Percentiles rank a stretch among this genome's conserved stretches.
These are phyloP conservation scores for Poeciliopsis turneri DNA, from an alignment of 2,797 vertebrate species.

Conservation along the genomic window DNA sequence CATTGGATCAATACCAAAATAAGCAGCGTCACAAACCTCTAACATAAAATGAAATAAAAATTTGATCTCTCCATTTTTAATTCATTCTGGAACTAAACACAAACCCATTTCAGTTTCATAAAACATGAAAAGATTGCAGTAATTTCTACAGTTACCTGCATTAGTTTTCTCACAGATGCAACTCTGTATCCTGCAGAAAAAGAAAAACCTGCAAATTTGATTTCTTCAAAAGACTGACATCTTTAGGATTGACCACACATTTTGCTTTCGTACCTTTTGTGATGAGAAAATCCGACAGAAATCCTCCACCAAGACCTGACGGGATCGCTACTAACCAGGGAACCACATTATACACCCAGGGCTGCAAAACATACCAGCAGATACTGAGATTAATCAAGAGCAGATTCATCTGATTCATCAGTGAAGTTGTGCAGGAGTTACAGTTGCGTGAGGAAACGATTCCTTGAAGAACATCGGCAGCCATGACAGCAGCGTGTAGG, in stretches of 20 bases:
- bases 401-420: not conserved
- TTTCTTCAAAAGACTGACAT: not conserved
- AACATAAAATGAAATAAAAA: not conserved
- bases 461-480: slow-evolving; percentile 93
- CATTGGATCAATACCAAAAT: too few species aligned
- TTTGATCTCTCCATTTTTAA: not conserved
- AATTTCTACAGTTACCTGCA: slow-evolving; percentile 84
- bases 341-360: slow-evolving; percentile 89
- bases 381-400: not conserved
- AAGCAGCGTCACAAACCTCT: too few species aligned
- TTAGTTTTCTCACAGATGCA: slow-evolving; percentile 85
- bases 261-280: slow-evolving; percentile 77
- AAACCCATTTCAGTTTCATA: not conserved
- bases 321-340: slow-evolving; percentile 91
- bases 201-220: not conserved
- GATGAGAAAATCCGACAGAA: slow-evolving; percentile 86
- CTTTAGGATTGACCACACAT: not conserved
- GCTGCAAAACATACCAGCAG: slow-evolving; percentile 69
- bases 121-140: not conserved
- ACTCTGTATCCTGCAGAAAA: slow-evolving; percentile 80
- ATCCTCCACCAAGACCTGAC: slow-evolving; percentile 82
- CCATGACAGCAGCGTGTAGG: slow-evolving; percentile 91
- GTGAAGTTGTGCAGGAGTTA: slow-evolving; percentile 49
- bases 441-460: slow-evolving; percentile 86
- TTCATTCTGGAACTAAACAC: not conserved